Base-by-base conservation (phyloP, 2,113 vertebrate genomes). In the Perca schrenkii region DNA sequence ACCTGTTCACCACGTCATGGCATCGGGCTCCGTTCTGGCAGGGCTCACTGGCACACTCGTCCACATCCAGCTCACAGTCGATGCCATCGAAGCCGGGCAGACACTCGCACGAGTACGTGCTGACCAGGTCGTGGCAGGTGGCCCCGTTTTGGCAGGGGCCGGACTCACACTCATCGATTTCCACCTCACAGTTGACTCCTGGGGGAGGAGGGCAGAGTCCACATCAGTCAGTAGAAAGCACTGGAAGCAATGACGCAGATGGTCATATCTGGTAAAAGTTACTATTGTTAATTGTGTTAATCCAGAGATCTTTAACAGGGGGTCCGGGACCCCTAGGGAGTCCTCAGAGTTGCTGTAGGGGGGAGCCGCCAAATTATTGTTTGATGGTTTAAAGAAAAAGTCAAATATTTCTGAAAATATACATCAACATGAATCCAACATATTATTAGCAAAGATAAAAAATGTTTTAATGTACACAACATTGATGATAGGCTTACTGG, bases 101-200 rank as follows among this genome's bases (percentile, higher is more conserved):
- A 80, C 98, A 99, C 62, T 95, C 93, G 46, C 98, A 99, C 67
- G 91, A 93, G 93, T 97, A 98, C 91, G 94, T 94, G n/a, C 94
- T 96, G 12, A 97, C 40, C 0, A 96, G 91, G 62, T 98, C 97
- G 17, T 74, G 91, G 93, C 98, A 99, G 36, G 88, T 93, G 61
- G 95, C 97, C 34, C 95, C 96, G 0, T 98, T 96, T 86, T 86
- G 93, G 84, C 98, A 98, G 47, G 98, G 97, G 0, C 65, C 82
- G 0, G 97, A 96, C 52, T 93, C 95, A 21, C 98, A 99, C 86
- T 99, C 97, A 47, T 98, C 94, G 63, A 98, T 96, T 86, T 98
- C 97, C 36, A 57, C 77, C 34, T 98, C 96, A 86, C 98, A 98
- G 89, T 97, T 98, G 47, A 96, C 36, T 47, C 97, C 98, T 99